These are phyloP conservation scores for Acheta domesticus DNA, from an alignment of 2,888 invertebrate species.

Conservation along the genomic window DNA sequence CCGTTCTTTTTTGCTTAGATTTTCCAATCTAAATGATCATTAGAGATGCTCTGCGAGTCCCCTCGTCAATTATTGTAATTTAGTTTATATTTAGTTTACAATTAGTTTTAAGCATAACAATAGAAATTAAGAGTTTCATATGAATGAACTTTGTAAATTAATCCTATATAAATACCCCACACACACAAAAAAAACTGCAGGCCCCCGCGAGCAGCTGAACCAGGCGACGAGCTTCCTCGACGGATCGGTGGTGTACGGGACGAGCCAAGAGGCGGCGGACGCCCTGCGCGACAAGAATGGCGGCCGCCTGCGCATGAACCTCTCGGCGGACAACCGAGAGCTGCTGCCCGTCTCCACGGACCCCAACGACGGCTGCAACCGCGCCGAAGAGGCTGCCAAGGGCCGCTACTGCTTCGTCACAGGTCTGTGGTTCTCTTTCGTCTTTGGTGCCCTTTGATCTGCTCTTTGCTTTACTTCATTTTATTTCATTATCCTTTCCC, in stretches of 20 bases:
- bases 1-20: no score
- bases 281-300: conserved; percentile 44
- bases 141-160: no score
- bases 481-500: no score
- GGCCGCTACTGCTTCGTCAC: conserved; percentile 79
- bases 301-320: conserved; percentile 65
- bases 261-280: conserved; percentile 49
- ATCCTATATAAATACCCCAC: no score
- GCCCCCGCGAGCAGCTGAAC: conserved; percentile 78
- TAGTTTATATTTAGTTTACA: no score
- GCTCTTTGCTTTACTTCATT: no score
- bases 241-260: conserved; percentile 78
- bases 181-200: conserved; percentile 43
- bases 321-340: conserved; percentile 60
- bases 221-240: conserved; percentile 83
- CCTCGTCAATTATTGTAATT: no score
- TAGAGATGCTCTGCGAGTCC: no score
- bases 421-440: conserved; percentile 48
- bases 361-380: conserved; percentile 73
- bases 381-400: conserved; percentile 59
- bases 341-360: conserved; percentile 67
- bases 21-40: no score
- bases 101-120: no score
- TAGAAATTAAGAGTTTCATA: no score
- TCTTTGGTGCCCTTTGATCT: background rate